Percentiles rank a stretch among this genome's conserved stretches.
Conservation (phyloP, 2,888 invertebrate species). For the Lasioglossum pauxillum region DNA sequence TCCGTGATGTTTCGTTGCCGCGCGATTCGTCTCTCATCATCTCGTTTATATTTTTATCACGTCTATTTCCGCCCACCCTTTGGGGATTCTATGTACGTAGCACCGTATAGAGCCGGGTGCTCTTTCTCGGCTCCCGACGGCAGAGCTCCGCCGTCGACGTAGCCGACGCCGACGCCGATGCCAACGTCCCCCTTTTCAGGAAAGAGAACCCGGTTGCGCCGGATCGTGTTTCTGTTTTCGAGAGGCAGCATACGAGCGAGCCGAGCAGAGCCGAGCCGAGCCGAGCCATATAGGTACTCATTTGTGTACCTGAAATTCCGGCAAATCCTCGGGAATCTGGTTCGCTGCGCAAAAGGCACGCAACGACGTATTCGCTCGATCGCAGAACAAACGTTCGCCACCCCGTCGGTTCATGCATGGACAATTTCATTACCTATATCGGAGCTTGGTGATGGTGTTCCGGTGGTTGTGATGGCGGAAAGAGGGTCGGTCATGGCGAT, state of each 20-base stretch:
- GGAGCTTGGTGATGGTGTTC: conserved; percentile 59
- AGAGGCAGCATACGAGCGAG: conserved; percentile 11
- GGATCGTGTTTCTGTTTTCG: conserved; percentile 52
- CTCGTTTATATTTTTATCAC: conserved; percentile 56
- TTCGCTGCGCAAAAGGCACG: conserved; percentile 71
- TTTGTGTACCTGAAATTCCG: conserved; percentile 69
- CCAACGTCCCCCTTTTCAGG: neutral
- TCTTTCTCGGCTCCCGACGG: neutral
- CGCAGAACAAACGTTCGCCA: conserved; percentile 74
- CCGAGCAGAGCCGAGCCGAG: neutral
- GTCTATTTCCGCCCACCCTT: conserved; percentile 43
- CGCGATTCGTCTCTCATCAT: conserved; percentile 38
- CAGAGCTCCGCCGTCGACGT: neutral
- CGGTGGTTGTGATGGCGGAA: conserved; percentile 45
- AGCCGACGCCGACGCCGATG: neutral
- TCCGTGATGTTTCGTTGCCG: conserved; percentile 34
- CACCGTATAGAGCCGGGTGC: conserved; percentile 8
- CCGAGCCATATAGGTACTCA: conserved; percentile 55
- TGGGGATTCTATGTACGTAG: conserved; percentile 33
- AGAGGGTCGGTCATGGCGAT: conserved; percentile 11
- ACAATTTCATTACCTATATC: conserved; percentile 81
- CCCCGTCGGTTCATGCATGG: conserved; percentile 73
- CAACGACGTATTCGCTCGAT: conserved; percentile 75
- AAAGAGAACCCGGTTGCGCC: conserved; percentile 14
- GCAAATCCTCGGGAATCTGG: conserved; percentile 73